Evolutionary conservation across 2,888 invertebrate genomes (phyloP), one percentile per base, ranked within the genome.

Genomic region (Agrotis puta): DNA sequence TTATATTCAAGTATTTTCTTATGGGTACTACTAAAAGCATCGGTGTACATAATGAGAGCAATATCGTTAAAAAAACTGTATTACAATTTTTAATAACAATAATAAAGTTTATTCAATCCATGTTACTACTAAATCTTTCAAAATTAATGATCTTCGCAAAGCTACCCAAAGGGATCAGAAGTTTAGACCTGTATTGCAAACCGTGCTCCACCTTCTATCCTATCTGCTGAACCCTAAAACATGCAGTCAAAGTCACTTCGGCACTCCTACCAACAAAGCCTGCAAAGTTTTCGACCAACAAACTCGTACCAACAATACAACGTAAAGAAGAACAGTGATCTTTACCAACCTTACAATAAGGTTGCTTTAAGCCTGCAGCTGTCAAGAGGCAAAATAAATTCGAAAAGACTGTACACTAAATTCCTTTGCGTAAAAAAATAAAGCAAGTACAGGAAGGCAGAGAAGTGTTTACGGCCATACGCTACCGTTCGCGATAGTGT

Each of bases 391-490:
- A 33, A 56, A 56, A 33, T 39, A 56, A 20, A 13, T 33, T 0
- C 5, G 33, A 20, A 56, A n/a, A 14, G 33, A 33, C 33, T 11
- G 67, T 69, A 73, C 50, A 85, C 80, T 86, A 83, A 89, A 89
- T 87, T 88, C 87, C 83, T 83, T 83, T 81, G 74, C 75, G 61
- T 78, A 83, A 83, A 82, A 83, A 86, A 86, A 88, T 87, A 86
- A 87, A 88, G 74, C 82, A 68, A 83, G 88, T 86, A 88, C 91
- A 91, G 93, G 93, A 93, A 93, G 85, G 85, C 81, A 85, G 86
- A 90, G 93, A 92, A 94, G 92, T 92, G 94, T 94, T 94, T 94
- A 94, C 91, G 82, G 92, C 85, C 48, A 24, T 93, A 93, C 91
- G 92, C 86, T 66, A 54, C 74, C 64, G 79, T 79, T 77, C 70